Percentiles rank a stretch among this genome's conserved stretches.
Evolutionary conservation across 1,140 invertebrate species (phyloP).

Genomic region (Ridgeia piscesae): DNA sequence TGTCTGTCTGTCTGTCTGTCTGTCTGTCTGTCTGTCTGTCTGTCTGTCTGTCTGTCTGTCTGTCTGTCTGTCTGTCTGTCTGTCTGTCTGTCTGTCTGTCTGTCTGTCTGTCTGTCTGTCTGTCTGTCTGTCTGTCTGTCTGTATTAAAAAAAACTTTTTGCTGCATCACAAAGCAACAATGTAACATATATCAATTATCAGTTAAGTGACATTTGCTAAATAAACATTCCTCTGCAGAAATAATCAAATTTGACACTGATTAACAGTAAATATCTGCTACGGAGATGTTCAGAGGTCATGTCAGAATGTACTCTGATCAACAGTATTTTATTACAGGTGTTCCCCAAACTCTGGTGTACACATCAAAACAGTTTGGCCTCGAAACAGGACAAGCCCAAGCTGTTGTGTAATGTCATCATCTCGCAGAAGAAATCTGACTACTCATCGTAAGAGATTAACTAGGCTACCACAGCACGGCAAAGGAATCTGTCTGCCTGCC

Average conservation of each 20-base stretch:
- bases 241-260: neutral
- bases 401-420: neutral
- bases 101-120: conserved; percentile 26
- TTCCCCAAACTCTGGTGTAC: neutral
- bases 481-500: conserved; percentile 14
- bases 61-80: conserved; percentile 21
- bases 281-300: neutral
- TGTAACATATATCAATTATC: neutral
- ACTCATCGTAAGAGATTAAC: neutral
- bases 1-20: neutral
- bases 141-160: neutral
- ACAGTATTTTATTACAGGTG: neutral
- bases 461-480: neutral
- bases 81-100: conserved; percentile 26
- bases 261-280: neutral
- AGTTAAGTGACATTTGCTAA: neutral
- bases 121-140: conserved; percentile 26
- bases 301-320: neutral
- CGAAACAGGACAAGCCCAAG: neutral
- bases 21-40: conserved; percentile 6
- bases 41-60: conserved; percentile 17
- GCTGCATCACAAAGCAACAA: neutral
- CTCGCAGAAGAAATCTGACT: neutral
- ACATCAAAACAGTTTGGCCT: neutral
- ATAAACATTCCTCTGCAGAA: neutral